Base-by-base conservation (phyloP, 2,113 vertebrate species). In the Corythaixoides concolor region DNA sequence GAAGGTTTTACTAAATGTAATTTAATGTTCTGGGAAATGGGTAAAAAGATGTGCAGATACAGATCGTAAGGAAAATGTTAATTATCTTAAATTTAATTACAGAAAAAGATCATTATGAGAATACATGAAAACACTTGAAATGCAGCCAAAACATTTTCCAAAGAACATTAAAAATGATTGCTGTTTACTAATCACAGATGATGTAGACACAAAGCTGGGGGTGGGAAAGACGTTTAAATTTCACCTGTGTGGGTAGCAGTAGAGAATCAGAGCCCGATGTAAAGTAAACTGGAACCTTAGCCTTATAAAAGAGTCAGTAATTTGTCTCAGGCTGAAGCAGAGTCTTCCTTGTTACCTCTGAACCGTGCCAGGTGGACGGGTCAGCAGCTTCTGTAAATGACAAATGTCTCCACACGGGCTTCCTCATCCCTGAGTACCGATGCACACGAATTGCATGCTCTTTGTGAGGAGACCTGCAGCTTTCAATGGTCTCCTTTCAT, bases 11-110 rank as follows among this genome's bases (percentile, higher is more conserved):
- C 84, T 89, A 91, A 97, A 92, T 92, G 77, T 94, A 97, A 97
- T 97, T 97, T 97, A 98, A 94, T 97, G 95, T 96, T 97, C 97
- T 97, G 94, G 94, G 97, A 97, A 88, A 92, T 84, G 94, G 79
- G 49, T 82, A 47, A 95, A 96, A 96, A 97, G 95, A 98, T 96
- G 60, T 70, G 90, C 91, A 95, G 95, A 96, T 95, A 93, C 92
- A 82, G 83, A 93, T 92, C 97, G 92, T 94, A 97, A 97, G 93
- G 85, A 96, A 98, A 98, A 98, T 95, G 97, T 96, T 98, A 97
- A 98, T 98, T 97, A 97, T 96, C 96, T 96, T 91, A 97, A 98
- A 98, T 97, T 98, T 98, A 98, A 98, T 98, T 98, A 98, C 97
- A 97, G 96, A 93, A 97, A 75, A 97, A 86, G 93, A 97, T 96